Evolutionary conservation across 2,797 vertebrate species (phyloP).

Genomic region (Enteromius trimaculatus): DNA sequence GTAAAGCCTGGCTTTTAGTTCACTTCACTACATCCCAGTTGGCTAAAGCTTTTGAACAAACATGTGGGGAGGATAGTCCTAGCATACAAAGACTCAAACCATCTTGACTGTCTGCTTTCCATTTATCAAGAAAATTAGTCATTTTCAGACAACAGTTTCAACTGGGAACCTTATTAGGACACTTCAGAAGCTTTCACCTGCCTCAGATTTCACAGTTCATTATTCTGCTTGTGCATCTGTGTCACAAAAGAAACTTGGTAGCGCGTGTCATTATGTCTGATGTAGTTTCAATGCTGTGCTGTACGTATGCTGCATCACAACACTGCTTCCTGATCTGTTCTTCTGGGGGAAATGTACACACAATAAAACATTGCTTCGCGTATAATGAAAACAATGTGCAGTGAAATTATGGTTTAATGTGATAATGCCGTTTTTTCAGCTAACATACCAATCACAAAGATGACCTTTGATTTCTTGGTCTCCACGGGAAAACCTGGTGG

Average conservation of each 20-base stretch:
- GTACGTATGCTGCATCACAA: neutral
- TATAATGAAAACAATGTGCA: neutral
- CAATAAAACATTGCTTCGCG: neutral
- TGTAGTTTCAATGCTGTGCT: neutral
- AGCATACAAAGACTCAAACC: neutral
- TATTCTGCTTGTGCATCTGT: neutral
- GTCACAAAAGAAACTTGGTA: neutral
- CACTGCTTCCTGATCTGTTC: neutral
- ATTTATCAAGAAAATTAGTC: conserved; percentile 6
- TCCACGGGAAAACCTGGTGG: conserved; percentile 78
- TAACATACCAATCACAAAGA: conserved; percentile 92
- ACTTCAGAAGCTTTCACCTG: conserved; percentile 19
- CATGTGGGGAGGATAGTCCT: neutral
- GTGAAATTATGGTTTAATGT: neutral
- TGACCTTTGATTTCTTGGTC: conserved; percentile 87
- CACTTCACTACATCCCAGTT: neutral
- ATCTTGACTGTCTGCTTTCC: conserved; percentile 1
- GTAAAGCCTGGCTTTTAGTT: conserved; percentile 22
- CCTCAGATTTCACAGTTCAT: conserved; percentile 11
- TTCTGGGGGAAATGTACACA: neutral
- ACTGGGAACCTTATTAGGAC: neutral
- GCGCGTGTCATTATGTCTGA: neutral
- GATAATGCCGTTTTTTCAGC: neutral
- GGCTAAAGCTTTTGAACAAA: conserved; percentile 10
- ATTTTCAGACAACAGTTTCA: conserved; percentile 17